Base-by-base conservation (phyloP, 2,888 invertebrate genomes). In the Drosophila dives region DNA sequence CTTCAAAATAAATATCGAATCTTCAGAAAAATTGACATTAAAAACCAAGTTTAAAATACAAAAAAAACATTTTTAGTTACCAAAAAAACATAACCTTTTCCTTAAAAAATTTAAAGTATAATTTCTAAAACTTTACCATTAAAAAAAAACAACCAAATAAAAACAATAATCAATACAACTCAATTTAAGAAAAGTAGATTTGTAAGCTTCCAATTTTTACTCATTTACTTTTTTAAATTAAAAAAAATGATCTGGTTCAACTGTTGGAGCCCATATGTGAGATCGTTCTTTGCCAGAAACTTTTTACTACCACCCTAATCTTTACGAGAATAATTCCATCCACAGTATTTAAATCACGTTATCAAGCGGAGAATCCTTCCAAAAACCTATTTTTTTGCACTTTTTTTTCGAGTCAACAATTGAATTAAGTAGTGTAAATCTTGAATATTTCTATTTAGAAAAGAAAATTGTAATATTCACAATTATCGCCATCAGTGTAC, bases 401-500 rank as follows among this genome's bases (percentile, higher is more conserved):
- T 26, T 45, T 17, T n/a, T 34, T 15, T n/a, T 2, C 0, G 2
- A 42, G n/a, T 42, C 40, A 20, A 42, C 11, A 20, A 45, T 20
- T 45, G 15, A 45, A 15, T 45, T 45, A 1, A 15, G 15, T 23
- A 45, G 45, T 45, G 45, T 15, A 23, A 45, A 45, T 45, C 23
- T 23, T 45, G 8, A 45, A 45, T 45, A 45, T 45, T 45, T 45
- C 15, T 23, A 23, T 15, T 26, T 38, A 12, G 11, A n/a, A 10
- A 36, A 26, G 11, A 12, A 11, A 36, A 8, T 12, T 38, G 12
- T 11, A 42, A 15, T 20, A 32, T 58, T 40, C 36, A 61, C 89
- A 80, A 82, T 81, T 81, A 85, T 82, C 80, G 54, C 74, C 62
- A 66, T 85, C 68, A 61, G 70, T 72, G 71, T 59, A 45, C 40